phyloP scores from a whole-genome alignment of 1,140 invertebrate genomes.

The Drosophila dunni region DNA sequence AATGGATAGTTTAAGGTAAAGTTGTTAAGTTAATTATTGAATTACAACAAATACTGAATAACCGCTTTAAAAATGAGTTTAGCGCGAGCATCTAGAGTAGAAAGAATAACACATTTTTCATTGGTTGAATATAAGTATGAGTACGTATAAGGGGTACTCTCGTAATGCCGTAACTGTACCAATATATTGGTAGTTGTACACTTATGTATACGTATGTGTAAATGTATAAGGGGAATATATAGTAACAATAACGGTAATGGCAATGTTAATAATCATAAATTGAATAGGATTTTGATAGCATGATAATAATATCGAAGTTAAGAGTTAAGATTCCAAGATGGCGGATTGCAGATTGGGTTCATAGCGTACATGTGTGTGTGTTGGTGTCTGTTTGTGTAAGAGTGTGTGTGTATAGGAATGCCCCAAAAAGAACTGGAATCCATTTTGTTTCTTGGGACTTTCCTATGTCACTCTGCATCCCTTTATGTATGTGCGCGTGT shows the following conservation, averaged over 20 bases:
- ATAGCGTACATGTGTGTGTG: conserved; percentile 6
- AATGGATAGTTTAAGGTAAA: conserved; percentile 6
- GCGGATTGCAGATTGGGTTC: conserved; percentile 7
- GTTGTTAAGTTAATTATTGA: conserved; percentile 67
- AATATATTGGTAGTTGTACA: neutral
- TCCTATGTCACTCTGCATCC: conserved; percentile 2
- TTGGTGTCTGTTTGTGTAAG: neutral
- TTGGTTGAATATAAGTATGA: conserved; percentile 18
- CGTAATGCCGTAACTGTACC: conserved; percentile 33
- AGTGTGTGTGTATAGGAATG: conserved; percentile 8
- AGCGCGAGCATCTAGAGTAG: conserved; percentile 73
- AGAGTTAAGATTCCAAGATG: conserved; percentile 8
- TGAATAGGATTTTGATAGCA: conserved; percentile 11
- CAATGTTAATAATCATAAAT: conserved; percentile 49
- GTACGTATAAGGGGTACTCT: conserved; percentile 27
- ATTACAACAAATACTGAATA: conserved; percentile 73
- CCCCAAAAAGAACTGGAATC: conserved; percentile 1
- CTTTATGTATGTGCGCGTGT: conserved; percentile 7
- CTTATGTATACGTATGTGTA: conserved; percentile 17
- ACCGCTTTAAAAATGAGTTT: conserved; percentile 72
- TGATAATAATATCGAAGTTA: conserved; percentile 18
- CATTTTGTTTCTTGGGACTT: conserved; percentile 1
- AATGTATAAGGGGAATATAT: conserved; percentile 29
- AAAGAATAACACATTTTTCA: conserved; percentile 59
- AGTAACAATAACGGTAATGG: conserved; percentile 49